Conservation (phyloP, 2,888 invertebrate species). For the Caradrina kadenii region DNA sequence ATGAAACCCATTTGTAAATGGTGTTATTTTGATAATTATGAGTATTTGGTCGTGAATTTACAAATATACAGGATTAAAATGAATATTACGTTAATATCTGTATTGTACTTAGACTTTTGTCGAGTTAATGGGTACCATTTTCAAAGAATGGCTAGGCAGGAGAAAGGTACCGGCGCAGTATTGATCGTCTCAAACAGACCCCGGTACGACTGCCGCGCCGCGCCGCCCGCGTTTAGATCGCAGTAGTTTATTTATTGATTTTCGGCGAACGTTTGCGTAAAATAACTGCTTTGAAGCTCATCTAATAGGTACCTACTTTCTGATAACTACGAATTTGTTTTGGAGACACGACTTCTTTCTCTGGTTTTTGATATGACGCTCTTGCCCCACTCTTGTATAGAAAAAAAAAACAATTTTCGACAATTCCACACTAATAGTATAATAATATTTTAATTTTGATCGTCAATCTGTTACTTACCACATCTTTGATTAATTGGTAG, state of each 20-base stretch:
- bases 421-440: no score
- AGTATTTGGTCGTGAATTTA: background rate
- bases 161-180: background rate
- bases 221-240: background rate
- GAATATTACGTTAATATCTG: background rate
- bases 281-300: background rate
- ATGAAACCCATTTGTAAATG: background rate
- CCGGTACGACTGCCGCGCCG: background rate
- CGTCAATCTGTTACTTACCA: no score
- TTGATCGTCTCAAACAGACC: constrained; percentile 10
- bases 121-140: background rate
- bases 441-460: no score
- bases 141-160: background rate
- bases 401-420: no score
- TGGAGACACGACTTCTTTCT: no score
- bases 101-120: background rate
- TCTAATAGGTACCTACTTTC: background rate
- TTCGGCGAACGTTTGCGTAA: background rate
- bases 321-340: no score
- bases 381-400: no score
- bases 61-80: background rate
- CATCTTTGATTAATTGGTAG: no score
- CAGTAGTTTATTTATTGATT: background rate
- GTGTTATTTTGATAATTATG: background rate
- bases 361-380: no score